A percentile compares a stretch with the other conserved stretches of the same genome.
Evolutionary conservation across 2,888 invertebrate species (phyloP).

Genomic region (Sphecodes monilicornis): DNA sequence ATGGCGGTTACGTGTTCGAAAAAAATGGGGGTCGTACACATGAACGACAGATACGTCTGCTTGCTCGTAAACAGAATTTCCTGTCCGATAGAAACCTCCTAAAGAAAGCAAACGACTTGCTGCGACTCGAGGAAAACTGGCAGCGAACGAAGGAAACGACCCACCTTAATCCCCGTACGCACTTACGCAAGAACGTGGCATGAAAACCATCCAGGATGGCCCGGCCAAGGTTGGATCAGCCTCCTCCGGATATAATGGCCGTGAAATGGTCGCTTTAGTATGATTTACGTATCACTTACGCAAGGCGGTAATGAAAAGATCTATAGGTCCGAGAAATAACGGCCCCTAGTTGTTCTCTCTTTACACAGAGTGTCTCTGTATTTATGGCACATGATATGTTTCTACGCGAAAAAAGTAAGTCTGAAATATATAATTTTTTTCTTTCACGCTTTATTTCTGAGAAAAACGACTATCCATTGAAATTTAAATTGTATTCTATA

Average conservation of each 20-base stretch:
- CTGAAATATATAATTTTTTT: background rate
- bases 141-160: slow-evolving; percentile 57
- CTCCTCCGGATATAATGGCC: slow-evolving; percentile 72
- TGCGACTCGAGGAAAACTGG: background rate
- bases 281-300: slow-evolving; percentile 84
- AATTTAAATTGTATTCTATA: background rate
- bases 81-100: slow-evolving; percentile 29
- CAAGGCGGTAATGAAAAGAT: slow-evolving; percentile 84
- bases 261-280: slow-evolving; percentile 82
- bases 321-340: slow-evolving; percentile 75
- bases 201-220: slow-evolving; percentile 59
- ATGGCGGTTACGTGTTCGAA: slow-evolving; percentile 35
- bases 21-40: background rate
- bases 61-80: slow-evolving; percentile 59
- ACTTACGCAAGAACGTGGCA: slow-evolving; percentile 68
- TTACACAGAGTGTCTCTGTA: background rate
- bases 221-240: slow-evolving; percentile 61
- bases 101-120: background rate
- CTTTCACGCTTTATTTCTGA: background rate
- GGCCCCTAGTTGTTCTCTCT: background rate
- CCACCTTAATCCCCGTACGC: slow-evolving; percentile 69
- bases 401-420: background rate
- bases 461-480: background rate
- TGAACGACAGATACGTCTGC: slow-evolving; percentile 33
- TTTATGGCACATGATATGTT: background rate